phyloP scores from a whole-genome alignment of 2,888 invertebrate species.

The Trachelus tabidus region DNA sequence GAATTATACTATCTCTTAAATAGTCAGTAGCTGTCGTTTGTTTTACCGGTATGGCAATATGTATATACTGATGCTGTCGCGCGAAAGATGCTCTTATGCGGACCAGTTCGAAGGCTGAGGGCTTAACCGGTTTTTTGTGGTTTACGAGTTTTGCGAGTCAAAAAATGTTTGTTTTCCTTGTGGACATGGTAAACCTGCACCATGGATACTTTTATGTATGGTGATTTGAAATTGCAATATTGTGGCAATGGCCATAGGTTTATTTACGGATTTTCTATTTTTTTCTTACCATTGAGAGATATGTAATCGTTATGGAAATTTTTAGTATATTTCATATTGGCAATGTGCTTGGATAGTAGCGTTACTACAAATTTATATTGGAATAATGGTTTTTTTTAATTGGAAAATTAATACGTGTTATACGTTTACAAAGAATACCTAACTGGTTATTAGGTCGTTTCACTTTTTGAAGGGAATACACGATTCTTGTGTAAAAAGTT shows the following conservation, averaged over 20 bases:
- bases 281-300: neutral
- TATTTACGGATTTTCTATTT: neutral
- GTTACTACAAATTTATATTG: neutral
- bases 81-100: neutral
- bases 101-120: neutral
- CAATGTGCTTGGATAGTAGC: neutral
- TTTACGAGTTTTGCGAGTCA: neutral
- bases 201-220: neutral
- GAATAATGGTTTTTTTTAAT: neutral
- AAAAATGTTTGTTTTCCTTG: neutral
- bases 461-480: neutral
- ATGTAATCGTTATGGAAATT: neutral
- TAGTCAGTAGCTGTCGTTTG: neutral
- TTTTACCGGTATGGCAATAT: neutral
- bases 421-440: neutral
- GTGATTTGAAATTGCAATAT: neutral
- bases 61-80: neutral
- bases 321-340: neutral
- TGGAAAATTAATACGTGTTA: neutral
- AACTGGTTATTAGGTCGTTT: neutral
- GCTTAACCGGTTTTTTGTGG: neutral
- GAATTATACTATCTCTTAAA: neutral
- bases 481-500: neutral
- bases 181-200: neutral
- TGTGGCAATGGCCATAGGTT: neutral